Evolutionary conservation across 1,140 invertebrate genomes (phyloP).

Genomic region (Phortica variegata): DNA sequence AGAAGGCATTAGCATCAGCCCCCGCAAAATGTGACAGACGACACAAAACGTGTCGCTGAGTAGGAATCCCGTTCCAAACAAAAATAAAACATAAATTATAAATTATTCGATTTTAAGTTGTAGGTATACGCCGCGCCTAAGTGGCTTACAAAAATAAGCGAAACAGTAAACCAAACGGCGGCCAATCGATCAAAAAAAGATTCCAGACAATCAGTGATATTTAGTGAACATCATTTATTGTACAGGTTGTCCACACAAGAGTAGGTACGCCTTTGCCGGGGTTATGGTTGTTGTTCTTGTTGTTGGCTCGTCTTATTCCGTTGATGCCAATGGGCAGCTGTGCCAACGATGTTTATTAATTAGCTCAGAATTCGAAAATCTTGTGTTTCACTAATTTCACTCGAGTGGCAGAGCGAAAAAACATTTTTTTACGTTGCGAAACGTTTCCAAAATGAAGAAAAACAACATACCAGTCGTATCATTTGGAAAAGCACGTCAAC

Average conservation of each 20-base stretch:
- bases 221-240: neutral
- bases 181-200: constrained; percentile 41
- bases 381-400: constrained; percentile 30
- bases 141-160: constrained; percentile 32
- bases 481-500: too few species aligned
- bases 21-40: neutral
- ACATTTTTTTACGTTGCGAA: neutral
- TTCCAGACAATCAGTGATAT: constrained; percentile 5
- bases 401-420: neutral
- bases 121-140: constrained; percentile 16
- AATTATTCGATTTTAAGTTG: constrained; percentile 52
- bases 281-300: neutral
- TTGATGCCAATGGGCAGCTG: constrained; percentile 51
- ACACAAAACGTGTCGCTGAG: constrained; percentile 4
- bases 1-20: constrained; percentile 3
- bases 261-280: constrained; percentile 20
- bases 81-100: constrained; percentile 41
- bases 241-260: constrained; percentile 39
- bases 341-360: constrained; percentile 47
- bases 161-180: constrained; percentile 16
- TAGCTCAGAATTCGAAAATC: constrained; percentile 22
- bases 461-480: neutral
- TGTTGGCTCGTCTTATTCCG: constrained; percentile 22
- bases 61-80: neutral
- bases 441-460: neutral